Evolutionary conservation across 1,140 invertebrate genomes (phyloP).

Genomic region (Drosophila hydei): DNA sequence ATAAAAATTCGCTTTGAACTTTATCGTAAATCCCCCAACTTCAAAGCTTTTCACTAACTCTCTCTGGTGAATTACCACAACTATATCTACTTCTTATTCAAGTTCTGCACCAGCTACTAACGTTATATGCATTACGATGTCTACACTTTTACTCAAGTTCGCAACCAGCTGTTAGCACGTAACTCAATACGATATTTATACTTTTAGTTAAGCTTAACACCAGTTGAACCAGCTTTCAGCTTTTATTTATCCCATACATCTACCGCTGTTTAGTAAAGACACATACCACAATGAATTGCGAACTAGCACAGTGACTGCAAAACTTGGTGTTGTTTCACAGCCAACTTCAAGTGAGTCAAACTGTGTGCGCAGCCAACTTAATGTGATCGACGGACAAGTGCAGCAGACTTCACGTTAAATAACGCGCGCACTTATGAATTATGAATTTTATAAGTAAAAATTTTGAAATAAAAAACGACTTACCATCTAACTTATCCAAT

Average conservation of each 20-base stretch:
- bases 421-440: constrained; percentile 12
- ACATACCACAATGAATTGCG: not conserved
- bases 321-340: constrained; percentile 4
- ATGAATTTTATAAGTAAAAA: not conserved
- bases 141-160: not conserved
- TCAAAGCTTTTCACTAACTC: too few species aligned
- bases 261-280: constrained; percentile 23
- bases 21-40: not conserved
- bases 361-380: constrained; percentile 12
- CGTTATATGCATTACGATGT: not conserved
- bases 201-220: not conserved
- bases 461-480: constrained; percentile 23
- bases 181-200: constrained; percentile 3
- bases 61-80: too few species aligned
- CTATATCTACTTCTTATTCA: too few species aligned
- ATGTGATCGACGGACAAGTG: not conserved
- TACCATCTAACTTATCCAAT: constrained; percentile 64
- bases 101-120: too few species aligned
- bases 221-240: not conserved
- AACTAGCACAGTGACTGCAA: not conserved
- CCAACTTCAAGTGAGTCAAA: constrained; percentile 10
- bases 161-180: not conserved
- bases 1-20: not conserved
- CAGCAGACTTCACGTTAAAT: constrained; percentile 12
- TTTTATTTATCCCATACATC: not conserved